These are phyloP conservation scores for Micronisus gabar DNA, from an alignment of 2,113 vertebrate species.

Conservation along the genomic window DNA sequence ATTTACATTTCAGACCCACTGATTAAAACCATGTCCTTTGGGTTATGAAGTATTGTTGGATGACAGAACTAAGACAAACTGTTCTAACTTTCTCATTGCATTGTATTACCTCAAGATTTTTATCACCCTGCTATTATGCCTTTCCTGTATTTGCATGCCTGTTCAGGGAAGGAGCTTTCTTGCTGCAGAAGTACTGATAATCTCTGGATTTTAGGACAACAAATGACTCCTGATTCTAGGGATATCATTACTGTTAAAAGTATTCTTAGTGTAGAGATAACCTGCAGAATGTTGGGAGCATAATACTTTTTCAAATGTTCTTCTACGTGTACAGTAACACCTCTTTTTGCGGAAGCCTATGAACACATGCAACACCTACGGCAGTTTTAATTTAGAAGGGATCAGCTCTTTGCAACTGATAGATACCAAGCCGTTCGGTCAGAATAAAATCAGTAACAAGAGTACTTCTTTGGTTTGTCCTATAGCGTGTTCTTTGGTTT, in stretches of 20 bases:
- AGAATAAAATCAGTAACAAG: background rate
- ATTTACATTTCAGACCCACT: slow-evolving; percentile 66
- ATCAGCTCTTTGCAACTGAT: background rate
- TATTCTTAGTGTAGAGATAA: background rate
- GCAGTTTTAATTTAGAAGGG: background rate
- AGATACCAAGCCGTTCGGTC: background rate
- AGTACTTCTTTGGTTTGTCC: background rate
- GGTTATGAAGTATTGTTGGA: slow-evolving; percentile 35
- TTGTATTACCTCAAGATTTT: background rate
- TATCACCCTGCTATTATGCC: background rate
- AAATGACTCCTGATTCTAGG: background rate
- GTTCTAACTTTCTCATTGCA: background rate
- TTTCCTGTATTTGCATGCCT: background rate
- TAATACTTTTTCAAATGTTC: background rate
- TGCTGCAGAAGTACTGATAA: background rate
- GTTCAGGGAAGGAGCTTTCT: background rate
- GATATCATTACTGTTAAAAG: background rate
- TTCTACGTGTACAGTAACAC: background rate
- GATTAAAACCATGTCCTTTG: slow-evolving; percentile 52
- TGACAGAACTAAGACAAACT: slow-evolving; percentile 49
- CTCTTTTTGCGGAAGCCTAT: background rate
- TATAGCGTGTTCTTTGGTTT: background rate
- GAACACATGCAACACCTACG: background rate
- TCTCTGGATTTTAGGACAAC: background rate
- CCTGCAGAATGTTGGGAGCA: background rate